Conservation (phyloP, 2,113 vertebrate genomes). For the Oryzias melastigma region DNA sequence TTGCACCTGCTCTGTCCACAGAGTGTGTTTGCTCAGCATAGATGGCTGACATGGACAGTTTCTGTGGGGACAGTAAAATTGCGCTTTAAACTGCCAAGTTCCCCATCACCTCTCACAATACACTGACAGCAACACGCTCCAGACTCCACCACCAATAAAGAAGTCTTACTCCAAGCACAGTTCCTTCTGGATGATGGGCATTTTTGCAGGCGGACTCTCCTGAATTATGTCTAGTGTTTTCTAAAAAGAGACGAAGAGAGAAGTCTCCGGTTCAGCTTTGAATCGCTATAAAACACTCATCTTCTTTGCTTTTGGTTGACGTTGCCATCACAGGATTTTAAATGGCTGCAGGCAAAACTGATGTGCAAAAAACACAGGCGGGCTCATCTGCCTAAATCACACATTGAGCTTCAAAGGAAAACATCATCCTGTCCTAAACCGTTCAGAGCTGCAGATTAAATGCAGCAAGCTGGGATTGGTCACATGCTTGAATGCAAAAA, state of each 20-base stretch:
- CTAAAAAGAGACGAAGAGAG: slow-evolving; percentile 2
- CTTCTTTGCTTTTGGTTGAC: slow-evolving; percentile 8
- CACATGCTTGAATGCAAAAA: slow-evolving; percentile 8
- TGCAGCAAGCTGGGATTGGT: neutral
- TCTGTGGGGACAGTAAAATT: slow-evolving; percentile 20
- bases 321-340: slow-evolving; percentile 1
- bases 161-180: slow-evolving; percentile 27
- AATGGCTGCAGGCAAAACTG: slow-evolving; percentile 14
- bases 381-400: slow-evolving; percentile 15
- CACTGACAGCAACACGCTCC: slow-evolving; percentile 14
- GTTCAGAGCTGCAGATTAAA: slow-evolving; percentile 14
- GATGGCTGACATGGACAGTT: slow-evolving; percentile 1
- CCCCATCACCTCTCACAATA: slow-evolving; percentile 21
- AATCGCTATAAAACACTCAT: slow-evolving; percentile 12
- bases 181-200: slow-evolving; percentile 8
- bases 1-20: slow-evolving; percentile 14
- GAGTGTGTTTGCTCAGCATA: slow-evolving; percentile 10
- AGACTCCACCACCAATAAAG: slow-evolving; percentile 13
- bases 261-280: slow-evolving; percentile 7
- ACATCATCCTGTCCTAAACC: neutral
- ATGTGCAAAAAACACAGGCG: slow-evolving; percentile 12
- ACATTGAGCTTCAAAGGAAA: slow-evolving; percentile 5
- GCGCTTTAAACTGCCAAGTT: slow-evolving; percentile 26
- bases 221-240: slow-evolving; percentile 18
- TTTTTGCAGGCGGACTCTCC: slow-evolving; percentile 16